These are phyloP conservation scores for Microcaecilia unicolor DNA, from an alignment of 2,797 vertebrate species.

Conservation along the genomic window DNA sequence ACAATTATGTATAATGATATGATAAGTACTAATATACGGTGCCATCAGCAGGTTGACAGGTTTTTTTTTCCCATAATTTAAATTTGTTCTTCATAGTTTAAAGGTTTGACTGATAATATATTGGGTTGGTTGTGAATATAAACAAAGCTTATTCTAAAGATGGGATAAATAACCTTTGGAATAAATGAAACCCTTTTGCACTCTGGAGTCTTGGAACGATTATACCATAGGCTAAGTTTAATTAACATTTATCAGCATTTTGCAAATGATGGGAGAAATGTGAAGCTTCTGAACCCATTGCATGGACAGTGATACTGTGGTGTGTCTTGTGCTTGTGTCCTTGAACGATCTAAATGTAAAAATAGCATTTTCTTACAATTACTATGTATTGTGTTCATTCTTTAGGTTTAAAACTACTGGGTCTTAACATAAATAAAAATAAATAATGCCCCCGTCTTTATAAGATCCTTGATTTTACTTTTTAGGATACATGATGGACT, in stretches of 20 bases:
- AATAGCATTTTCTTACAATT: too few species aligned
- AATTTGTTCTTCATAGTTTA: slow-evolving; percentile 6
- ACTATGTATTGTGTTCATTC: too few species aligned
- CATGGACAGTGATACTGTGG: slow-evolving; percentile 19
- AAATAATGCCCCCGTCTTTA: too few species aligned
- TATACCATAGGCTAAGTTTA: slow-evolving; percentile 23
- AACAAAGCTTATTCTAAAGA: background rate
- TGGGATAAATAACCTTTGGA: slow-evolving; percentile 4
- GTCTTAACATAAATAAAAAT: too few species aligned
- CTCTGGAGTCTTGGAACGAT: slow-evolving; percentile 11
- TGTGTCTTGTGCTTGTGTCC: too few species aligned
- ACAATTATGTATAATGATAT: slow-evolving; percentile 15
- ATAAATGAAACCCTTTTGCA: slow-evolving; percentile 25
- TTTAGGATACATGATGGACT: too few species aligned
- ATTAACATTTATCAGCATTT: slow-evolving; percentile 35
- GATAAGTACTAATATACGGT: slow-evolving; percentile 13
- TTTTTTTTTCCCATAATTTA: slow-evolving; percentile 7
- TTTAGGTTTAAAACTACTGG: too few species aligned
- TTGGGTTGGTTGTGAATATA: slow-evolving; percentile 1
- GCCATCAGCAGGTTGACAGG: background rate
- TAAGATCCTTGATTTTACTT: too few species aligned
- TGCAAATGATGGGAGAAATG: slow-evolving; percentile 11
- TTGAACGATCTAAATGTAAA: too few species aligned
- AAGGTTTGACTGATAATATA: slow-evolving; percentile 7
- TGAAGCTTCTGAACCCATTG: slow-evolving; percentile 19